phyloP scores from a whole-genome alignment of 2,888 invertebrate genomes.

The Tiliacea aurago region DNA sequence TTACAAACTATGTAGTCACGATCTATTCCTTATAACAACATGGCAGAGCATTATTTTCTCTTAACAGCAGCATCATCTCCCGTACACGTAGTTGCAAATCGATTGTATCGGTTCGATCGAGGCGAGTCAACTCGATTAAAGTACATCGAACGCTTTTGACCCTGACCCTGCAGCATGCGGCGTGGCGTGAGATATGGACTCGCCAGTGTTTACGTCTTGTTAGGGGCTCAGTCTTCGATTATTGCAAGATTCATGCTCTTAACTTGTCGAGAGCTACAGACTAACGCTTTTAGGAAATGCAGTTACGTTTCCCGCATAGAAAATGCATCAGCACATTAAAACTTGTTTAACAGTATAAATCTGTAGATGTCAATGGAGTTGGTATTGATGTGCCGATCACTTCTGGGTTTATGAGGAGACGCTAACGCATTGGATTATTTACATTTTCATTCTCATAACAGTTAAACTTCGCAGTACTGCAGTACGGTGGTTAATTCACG shows the following conservation, averaged over 20 bases:
- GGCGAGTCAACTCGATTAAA: conserved; percentile 71
- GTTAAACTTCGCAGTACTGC: conserved; percentile 42
- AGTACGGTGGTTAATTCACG: conserved; percentile 46
- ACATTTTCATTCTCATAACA: conserved; percentile 32
- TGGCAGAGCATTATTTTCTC: conserved; percentile 65
- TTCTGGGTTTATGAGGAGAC: conserved; percentile 29
- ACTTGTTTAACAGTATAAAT: conserved; percentile 31
- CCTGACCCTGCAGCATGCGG: conserved; percentile 73
- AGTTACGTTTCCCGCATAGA: conserved; percentile 42
- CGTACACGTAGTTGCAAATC: conserved; percentile 73
- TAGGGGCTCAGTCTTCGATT: conserved; percentile 50
- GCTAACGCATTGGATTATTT: conserved; percentile 12
- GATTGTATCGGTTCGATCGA: conserved; percentile 73
- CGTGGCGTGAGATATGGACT: conserved; percentile 74
- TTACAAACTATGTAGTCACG: conserved; percentile 68
- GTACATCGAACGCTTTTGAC: conserved; percentile 79
- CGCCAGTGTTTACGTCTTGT: conserved; percentile 75
- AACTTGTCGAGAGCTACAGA: conserved; percentile 30
- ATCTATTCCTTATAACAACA: conserved; percentile 65
- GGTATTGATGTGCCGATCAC: conserved; percentile 42
- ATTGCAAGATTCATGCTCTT: conserved; percentile 53
- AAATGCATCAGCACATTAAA: conserved; percentile 37
- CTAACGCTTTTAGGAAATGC: conserved; percentile 34
- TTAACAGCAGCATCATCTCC: conserved; percentile 69
- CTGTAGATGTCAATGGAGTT: conserved; percentile 15